Evolutionary conservation across 2,888 invertebrate genomes (phyloP), one percentile per base, ranked within the genome.

Genomic region (Drosophila incognita): DNA sequence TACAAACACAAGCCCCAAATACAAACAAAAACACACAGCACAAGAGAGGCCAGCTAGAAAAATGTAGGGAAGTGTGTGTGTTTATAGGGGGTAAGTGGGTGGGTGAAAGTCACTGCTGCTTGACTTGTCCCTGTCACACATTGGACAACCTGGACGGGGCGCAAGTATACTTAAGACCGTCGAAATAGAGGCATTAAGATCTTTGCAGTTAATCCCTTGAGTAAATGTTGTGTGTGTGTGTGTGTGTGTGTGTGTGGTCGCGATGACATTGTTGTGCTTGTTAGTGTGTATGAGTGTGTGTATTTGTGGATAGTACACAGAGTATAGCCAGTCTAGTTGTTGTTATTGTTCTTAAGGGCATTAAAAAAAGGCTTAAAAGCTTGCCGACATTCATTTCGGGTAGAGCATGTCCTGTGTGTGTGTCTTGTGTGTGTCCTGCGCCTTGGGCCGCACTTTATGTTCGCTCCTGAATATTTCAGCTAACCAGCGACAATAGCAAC

Each of bases 131-230:
- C 88, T 83, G 87, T 88, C 81, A 82, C 84, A 83, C 74, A 77
- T 81, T 80, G 81, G 67, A 48, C 40, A 61, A 68, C 65, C 81
- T 69, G 79, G 67, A 68, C 71, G 70, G 76, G 75, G 74, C 79
- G 89, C 85, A 85, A 89, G 85, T 88, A 91, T 89, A 91, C 89
- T 90, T 89, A 89, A 90, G 88, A 88, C 78, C 89, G 88, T 85
- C 85, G 90, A 91, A 91, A 91, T 90, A 89, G 87, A 87, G 87
- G 87, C 88, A 88, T 88, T 88, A 89, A 89, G 90, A 88, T 89
- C 90, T 91, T 91, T 91, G 79, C 83, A 88, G 91, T 91, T 91
- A 91, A 91, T 91, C 91, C 91, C 91, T 79, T 91, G 91, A 91
- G 91, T 83, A 91, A 91, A 91, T 87, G 90, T 87, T 87, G 79